phyloP scores from a whole-genome alignment of 2,113 vertebrate genomes.

The Entomyzon cyanotis region DNA sequence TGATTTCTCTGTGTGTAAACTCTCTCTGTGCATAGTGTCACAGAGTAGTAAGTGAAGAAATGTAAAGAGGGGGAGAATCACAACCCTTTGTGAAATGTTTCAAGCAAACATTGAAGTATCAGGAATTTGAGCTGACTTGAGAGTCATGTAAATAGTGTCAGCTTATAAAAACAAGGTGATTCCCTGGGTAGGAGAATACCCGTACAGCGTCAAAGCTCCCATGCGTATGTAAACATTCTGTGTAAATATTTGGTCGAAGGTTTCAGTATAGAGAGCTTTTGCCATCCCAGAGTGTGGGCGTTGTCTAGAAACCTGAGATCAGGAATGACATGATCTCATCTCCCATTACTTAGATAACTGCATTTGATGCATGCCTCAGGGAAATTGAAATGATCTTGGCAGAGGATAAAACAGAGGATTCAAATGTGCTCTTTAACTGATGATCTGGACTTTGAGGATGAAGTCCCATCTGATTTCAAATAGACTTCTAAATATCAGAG shows the following conservation, averaged over 20 bases:
- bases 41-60: slow-evolving; percentile 13
- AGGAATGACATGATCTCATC: slow-evolving; percentile 67
- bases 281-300: slow-evolving; percentile 51
- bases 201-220: slow-evolving; percentile 7
- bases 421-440: slow-evolving; percentile 63
- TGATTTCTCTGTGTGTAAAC: slow-evolving; percentile 42
- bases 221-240: slow-evolving; percentile 58
- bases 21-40: not conserved
- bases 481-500: slow-evolving; percentile 69
- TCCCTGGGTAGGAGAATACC: slow-evolving; percentile 56
- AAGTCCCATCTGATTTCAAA: slow-evolving; percentile 63
- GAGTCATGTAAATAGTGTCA: slow-evolving; percentile 67
- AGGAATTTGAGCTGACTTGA: slow-evolving; percentile 60
- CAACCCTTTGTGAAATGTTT: slow-evolving; percentile 47
- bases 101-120: slow-evolving; percentile 60
- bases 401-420: slow-evolving; percentile 59
- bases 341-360: slow-evolving; percentile 61
- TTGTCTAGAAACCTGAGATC: slow-evolving; percentile 66
- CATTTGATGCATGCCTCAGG: slow-evolving; percentile 58
- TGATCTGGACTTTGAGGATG: slow-evolving; percentile 63
- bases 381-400: slow-evolving; percentile 65
- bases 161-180: slow-evolving; percentile 68
- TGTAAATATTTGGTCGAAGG: slow-evolving; percentile 63
- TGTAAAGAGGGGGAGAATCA: slow-evolving; percentile 18
- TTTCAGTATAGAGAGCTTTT: slow-evolving; percentile 42